phyloP scores from a whole-genome alignment of 2,888 invertebrate genomes.

The Neocrepidodera transversa region DNA sequence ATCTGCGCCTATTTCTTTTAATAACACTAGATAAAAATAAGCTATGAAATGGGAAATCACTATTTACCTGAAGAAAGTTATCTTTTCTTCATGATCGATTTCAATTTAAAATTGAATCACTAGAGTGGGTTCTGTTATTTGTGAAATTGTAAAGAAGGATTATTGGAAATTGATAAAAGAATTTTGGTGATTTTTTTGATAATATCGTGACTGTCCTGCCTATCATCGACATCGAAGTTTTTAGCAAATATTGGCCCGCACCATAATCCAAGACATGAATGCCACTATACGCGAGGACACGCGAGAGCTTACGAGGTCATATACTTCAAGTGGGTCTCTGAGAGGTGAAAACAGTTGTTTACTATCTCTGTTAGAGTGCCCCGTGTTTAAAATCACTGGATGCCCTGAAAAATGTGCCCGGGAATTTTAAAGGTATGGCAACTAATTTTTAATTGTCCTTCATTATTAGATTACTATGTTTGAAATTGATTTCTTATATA shows the following conservation, averaged over 20 bases:
- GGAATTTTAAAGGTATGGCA: conserved; percentile 50
- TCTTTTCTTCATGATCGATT: too few species aligned
- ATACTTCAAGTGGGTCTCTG: conserved; percentile 56
- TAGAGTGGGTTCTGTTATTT: not conserved
- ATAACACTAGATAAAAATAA: too few species aligned
- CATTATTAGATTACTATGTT: too few species aligned
- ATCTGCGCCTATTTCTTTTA: too few species aligned
- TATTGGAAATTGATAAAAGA: not conserved
- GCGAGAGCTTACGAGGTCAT: conserved; percentile 58
- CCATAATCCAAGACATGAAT: conserved; percentile 46
- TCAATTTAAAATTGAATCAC: too few species aligned
- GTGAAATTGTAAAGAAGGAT: not conserved
- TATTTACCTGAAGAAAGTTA: too few species aligned
- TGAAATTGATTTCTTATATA: too few species aligned
- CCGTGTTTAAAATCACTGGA: conserved; percentile 43
- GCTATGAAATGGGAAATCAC: too few species aligned
- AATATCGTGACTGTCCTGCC: conserved; percentile 4
- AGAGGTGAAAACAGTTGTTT: conserved; percentile 59
- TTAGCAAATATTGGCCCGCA: conserved; percentile 33
- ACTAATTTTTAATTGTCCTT: not conserved
- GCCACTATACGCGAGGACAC: conserved; percentile 52
- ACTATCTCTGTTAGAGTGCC: conserved; percentile 54
- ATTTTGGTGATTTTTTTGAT: conserved; percentile 2
- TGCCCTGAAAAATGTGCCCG: conserved; percentile 51
- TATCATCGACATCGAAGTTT: conserved; percentile 15